Percentiles rank a stretch among this genome's conserved stretches.
Conservation (phyloP, 2,888 invertebrate genomes). For the Lydus trimaculatus region DNA sequence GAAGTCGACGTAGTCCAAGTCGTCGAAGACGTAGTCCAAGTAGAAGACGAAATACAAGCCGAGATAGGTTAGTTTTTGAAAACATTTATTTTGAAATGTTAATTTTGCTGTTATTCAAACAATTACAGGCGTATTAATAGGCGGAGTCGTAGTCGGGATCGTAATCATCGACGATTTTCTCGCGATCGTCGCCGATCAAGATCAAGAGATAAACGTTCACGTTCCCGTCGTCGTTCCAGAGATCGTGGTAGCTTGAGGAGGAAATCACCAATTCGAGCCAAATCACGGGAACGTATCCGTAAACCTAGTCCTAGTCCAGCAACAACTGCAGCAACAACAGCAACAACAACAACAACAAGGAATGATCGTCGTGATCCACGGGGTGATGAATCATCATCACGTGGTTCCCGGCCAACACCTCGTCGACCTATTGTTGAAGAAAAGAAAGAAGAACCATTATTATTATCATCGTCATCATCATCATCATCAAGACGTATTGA, state of each 20-base stretch:
- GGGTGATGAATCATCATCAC: conserved; percentile 60
- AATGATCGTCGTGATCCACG: conserved; percentile 40
- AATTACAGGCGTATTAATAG: conserved; percentile 45
- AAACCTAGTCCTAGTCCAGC: conserved; percentile 57
- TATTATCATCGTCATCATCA: neutral
- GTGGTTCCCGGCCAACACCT: conserved; percentile 29
- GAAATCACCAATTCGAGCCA: conserved; percentile 55
- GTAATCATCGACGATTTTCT: conserved; percentile 51
- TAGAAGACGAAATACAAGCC: conserved; percentile 44
- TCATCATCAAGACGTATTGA: conserved; percentile 60
- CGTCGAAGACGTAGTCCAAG: conserved; percentile 60
- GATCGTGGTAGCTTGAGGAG: conserved; percentile 54
- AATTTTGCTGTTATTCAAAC: neutral
- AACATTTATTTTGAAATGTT: conserved; percentile 1
- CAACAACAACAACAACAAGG: no score
- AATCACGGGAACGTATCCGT: conserved; percentile 48
- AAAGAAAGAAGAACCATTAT: conserved; percentile 44
- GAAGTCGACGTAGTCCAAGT: conserved; percentile 50
- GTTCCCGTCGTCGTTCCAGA: conserved; percentile 54
- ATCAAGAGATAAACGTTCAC: conserved; percentile 57
- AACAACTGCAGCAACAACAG: no score
- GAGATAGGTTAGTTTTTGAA: conserved; percentile 49
- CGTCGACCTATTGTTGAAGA: conserved; percentile 29
- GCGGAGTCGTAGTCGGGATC: conserved; percentile 56
- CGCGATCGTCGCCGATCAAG: conserved; percentile 49